A percentile compares a stretch with the other conserved stretches of the same genome.
phyloP scores from a whole-genome alignment of 2,113 vertebrate species.

The Leucosticte australis region DNA sequence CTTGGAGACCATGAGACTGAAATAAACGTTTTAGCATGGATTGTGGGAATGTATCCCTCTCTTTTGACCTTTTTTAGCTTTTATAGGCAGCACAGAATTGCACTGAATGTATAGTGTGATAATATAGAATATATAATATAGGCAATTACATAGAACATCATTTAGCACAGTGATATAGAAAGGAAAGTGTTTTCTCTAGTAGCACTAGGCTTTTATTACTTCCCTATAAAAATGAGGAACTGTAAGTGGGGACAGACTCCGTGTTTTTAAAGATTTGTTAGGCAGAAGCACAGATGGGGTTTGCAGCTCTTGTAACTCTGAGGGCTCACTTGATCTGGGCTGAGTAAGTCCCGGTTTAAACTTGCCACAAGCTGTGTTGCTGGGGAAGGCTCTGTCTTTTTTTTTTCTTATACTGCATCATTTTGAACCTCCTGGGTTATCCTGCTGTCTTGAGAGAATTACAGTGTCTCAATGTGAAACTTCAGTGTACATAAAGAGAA shows the following conservation, averaged over 20 bases:
- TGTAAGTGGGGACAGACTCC: not conserved
- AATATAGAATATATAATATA: not conserved
- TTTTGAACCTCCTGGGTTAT: constrained; percentile 6
- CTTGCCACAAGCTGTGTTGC: not conserved
- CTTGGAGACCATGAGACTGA: constrained; percentile 54
- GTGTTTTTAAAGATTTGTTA: not conserved
- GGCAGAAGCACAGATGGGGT: not conserved
- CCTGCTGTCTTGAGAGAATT: constrained; percentile 17
- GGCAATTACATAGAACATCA: not conserved
- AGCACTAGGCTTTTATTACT: not conserved
- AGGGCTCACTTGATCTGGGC: not conserved
- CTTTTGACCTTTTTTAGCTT: constrained; percentile 47
- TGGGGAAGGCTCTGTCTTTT: not conserved
- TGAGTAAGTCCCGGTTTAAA: not conserved
- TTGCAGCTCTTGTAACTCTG: not conserved
- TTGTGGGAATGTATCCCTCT: constrained; percentile 39
- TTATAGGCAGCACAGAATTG: constrained; percentile 49
- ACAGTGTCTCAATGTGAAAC: not conserved
- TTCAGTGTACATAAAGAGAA: not conserved
- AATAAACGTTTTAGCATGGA: constrained; percentile 62
- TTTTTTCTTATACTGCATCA: not conserved
- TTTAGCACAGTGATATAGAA: not conserved
- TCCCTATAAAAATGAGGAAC: not conserved
- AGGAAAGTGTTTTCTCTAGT: constrained; percentile 22
- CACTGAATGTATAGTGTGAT: constrained; percentile 41